These are phyloP conservation scores for Paradoxurus hermaphroditus DNA, from an alignment of 2,113 vertebrate genomes.

Conservation along the genomic window DNA sequence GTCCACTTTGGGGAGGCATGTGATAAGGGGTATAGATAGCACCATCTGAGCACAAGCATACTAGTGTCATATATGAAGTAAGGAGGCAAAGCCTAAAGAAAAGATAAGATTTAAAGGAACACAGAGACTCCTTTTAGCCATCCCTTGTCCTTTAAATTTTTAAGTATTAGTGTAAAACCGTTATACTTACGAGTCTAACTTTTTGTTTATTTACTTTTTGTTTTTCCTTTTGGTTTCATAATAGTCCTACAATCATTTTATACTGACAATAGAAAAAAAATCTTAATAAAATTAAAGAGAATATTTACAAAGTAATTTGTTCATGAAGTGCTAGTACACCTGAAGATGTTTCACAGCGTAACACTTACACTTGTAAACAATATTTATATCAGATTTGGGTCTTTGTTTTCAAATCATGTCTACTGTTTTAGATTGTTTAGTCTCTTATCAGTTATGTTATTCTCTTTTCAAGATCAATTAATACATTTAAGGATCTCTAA, in stretches of 20 bases:
- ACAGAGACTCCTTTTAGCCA: not conserved
- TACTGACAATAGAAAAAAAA: not conserved
- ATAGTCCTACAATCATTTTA: not conserved
- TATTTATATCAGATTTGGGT: not conserved
- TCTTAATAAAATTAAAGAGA: not conserved
- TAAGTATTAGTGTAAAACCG: not conserved
- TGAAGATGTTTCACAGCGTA: not conserved
- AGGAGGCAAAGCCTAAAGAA: not conserved
- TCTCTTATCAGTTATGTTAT: not conserved
- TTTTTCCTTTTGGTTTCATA: not conserved
- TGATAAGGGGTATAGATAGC: not conserved
- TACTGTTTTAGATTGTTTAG: not conserved
- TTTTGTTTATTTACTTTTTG: not conserved
- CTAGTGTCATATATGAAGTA: not conserved
- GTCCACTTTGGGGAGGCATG: not conserved
- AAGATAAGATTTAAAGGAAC: not conserved
- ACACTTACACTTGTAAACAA: not conserved
- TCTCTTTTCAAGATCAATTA: not conserved
- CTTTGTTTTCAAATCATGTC: not conserved
- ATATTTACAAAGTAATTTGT: not conserved
- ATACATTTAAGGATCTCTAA: not conserved
- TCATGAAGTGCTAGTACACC: not conserved
- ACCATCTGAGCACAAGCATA: not conserved
- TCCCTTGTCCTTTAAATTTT: not conserved
- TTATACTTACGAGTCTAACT: not conserved